A percentile compares a stretch with the other conserved stretches of the same genome.
These are phyloP conservation scores for Heteropelma amictum DNA, from an alignment of 2,888 invertebrate species.

Conservation along the genomic window DNA sequence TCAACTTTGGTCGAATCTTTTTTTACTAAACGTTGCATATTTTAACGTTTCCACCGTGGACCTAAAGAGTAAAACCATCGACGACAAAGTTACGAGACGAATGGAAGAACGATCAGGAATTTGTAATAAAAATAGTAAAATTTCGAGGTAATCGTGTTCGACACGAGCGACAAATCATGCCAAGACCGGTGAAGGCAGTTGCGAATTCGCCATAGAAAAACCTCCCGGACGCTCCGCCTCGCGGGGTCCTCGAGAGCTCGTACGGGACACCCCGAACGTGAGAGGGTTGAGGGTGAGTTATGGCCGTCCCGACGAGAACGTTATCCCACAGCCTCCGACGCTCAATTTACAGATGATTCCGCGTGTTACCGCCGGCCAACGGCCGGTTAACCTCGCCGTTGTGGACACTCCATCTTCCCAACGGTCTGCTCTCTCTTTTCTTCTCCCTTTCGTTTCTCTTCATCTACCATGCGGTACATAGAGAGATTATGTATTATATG, in stretches of 20 bases:
- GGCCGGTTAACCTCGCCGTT: conserved; percentile 76
- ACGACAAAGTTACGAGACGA: neutral
- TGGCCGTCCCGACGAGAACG: conserved; percentile 74
- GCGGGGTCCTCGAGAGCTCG: conserved; percentile 48
- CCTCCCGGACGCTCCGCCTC: conserved; percentile 28
- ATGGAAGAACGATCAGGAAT: too few species aligned
- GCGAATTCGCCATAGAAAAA: conserved; percentile 21
- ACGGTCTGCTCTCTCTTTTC: conserved; percentile 41
- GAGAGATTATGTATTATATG: neutral
- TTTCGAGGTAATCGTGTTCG: too few species aligned
- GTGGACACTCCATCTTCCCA: conserved; percentile 78
- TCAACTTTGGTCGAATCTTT: conserved; percentile 20
- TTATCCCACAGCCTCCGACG: conserved; percentile 78
- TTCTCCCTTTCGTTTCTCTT: too few species aligned
- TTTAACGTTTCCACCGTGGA: conserved; percentile 24
- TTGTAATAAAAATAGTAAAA: too few species aligned
- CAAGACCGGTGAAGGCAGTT: conserved; percentile 31
- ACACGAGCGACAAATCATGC: conserved; percentile 30
- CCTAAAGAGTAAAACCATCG: too few species aligned
- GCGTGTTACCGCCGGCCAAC: conserved; percentile 79
- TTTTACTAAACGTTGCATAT: conserved; percentile 34
- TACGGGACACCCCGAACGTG: conserved; percentile 52
- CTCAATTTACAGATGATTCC: conserved; percentile 82
- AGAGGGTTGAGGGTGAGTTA: conserved; percentile 77
- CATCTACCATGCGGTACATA: conserved; percentile 47